Conservation (phyloP, 1,140 invertebrate species). For the Galendromus occidentalis region DNA sequence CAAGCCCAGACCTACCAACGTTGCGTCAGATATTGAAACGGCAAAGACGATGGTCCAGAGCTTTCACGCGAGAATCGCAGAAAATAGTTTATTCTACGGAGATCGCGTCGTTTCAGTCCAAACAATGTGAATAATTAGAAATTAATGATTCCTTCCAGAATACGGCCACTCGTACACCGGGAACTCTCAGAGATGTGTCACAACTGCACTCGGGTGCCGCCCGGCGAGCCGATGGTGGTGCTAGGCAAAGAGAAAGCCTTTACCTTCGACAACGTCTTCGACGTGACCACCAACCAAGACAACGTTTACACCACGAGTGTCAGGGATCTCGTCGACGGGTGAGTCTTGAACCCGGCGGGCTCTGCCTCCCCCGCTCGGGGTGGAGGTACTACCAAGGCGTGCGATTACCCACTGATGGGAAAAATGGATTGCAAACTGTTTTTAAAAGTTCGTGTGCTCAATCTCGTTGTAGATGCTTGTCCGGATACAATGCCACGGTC, state of each 20-base stretch:
- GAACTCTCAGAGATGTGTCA: constrained; percentile 88
- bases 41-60: no score
- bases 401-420: background rate
- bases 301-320: constrained; percentile 69
- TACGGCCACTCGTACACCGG: constrained; percentile 72
- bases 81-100: no score
- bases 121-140: no score
- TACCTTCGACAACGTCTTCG: constrained; percentile 91
- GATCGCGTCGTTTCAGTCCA: no score
- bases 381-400: background rate
- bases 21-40: no score
- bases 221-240: constrained; percentile 70
- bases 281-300: constrained; percentile 43
- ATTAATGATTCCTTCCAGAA: constrained; percentile 47
- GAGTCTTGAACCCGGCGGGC: constrained; percentile 6
- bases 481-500: constrained; percentile 85
- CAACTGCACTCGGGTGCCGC: constrained; percentile 67
- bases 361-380: background rate
- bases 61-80: no score
- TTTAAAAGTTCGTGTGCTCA: background rate
- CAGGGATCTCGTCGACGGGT: constrained; percentile 54
- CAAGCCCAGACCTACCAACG: no score
- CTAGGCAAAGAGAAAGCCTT: constrained; percentile 84
- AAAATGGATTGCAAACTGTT: no score
- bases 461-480: constrained; percentile 36